Evolutionary conservation across 2,888 invertebrate species (phyloP), one percentile per base, ranked within the genome.

Genomic region (Drosophila melanocephala): DNA sequence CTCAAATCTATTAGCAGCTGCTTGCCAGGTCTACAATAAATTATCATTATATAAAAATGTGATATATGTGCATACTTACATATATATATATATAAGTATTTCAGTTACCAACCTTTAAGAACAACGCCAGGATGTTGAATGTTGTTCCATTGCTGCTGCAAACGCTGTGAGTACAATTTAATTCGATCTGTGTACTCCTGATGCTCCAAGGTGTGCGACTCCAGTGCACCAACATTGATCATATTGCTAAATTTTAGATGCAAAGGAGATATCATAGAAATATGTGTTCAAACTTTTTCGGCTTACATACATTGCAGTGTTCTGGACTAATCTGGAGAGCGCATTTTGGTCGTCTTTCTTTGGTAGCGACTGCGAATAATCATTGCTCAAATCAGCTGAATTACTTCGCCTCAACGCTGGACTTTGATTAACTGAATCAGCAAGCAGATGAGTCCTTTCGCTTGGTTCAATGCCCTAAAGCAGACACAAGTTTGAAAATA

Each of bases 271-370:
- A 26, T 4, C 4, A 47, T 26, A 9, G 26, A 47, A 47, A 26
- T 47, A 12, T 16, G 1, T 47, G 5, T 26, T 26, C 16, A 47
- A 16, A 26, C n/a, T 19, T 22, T 12, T 7, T 33, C 6, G 4
- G 22, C 47, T 1, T 30, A 75, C 96, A 95, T 94, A 98, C 98
- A 97, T 97, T 61, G 98, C 97, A 76, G 97, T 97, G 94, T 97
- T 97, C 91, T 97, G 97, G 62, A 98, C 95, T 94, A 98, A 97
- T 94, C 97, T 96, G 92, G 96, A 97, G 58, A 98, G 95, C 1
- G 97, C 98, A 89, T 97, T 97, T 94, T 98, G 98, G 93, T 98
- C 98, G 93, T 98, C 98, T 93, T 97, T 97, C 92, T 97, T 96
- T 14, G 96, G 96, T 81, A 95, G 93, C 39, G 96, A 95, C 87